Conservation (phyloP, 2,113 vertebrate genomes). For the Limanda limanda region DNA sequence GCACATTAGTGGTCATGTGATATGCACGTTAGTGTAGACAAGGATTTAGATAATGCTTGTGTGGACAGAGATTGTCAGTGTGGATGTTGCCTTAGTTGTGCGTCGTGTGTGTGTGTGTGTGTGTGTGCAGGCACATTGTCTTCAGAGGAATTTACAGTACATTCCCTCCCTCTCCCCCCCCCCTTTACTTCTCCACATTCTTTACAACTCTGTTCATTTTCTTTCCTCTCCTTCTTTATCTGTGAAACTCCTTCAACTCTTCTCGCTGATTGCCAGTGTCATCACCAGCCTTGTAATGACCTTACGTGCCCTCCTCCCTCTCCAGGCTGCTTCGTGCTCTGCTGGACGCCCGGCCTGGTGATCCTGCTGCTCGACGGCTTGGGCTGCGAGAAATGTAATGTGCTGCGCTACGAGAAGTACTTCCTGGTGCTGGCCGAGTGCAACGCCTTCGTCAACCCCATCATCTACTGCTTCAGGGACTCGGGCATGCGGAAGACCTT, state of each 20-base stretch:
- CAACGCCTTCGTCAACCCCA: constrained; percentile 82
- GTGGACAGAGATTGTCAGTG: too few species aligned
- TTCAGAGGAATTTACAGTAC: constrained; percentile 49
- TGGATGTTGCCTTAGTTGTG: not conserved
- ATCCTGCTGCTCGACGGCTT: constrained; percentile 87
- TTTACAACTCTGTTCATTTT: constrained; percentile 23
- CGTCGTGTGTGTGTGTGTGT: not conserved
- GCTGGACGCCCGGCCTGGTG: constrained; percentile 91
- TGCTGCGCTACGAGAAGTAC: constrained; percentile 80
- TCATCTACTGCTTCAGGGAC: constrained; percentile 85
- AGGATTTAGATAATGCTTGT: not conserved
- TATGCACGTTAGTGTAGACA: too few species aligned
- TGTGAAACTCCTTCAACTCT: not conserved
- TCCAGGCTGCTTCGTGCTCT: constrained; percentile 84
- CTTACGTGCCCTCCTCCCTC: not conserved
- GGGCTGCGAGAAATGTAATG: not conserved
- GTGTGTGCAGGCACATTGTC: constrained; percentile 18
- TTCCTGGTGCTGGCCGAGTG: constrained; percentile 82
- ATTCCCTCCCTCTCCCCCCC: constrained; percentile 22
- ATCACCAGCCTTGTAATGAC: constrained; percentile 4
- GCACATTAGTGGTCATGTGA: too few species aligned
- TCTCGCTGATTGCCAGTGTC: not conserved
- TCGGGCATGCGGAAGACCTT: constrained; percentile 82
- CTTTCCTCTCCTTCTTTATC: constrained; percentile 9
- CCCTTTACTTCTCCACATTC: constrained; percentile 28